phyloP scores from a whole-genome alignment of 64 coral and sea anemone species.

The Montipora foliosa region DNA sequence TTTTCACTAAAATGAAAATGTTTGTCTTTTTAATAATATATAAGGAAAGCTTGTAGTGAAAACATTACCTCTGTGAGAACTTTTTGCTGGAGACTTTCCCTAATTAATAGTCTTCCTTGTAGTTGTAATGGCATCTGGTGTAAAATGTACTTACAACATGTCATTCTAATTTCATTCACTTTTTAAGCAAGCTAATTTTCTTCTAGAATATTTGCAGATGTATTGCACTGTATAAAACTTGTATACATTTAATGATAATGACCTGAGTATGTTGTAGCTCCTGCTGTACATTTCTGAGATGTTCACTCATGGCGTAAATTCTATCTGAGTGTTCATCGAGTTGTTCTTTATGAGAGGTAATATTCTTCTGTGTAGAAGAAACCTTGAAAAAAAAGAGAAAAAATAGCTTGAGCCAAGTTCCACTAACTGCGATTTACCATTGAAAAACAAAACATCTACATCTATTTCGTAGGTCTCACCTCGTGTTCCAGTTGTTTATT shows the following conservation, averaged over 20 bases:
- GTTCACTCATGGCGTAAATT: conserved; percentile 98
- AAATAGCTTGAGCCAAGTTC: background rate
- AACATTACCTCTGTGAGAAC: too few relatives aligned
- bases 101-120: too few relatives aligned
- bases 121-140: too few relatives aligned
- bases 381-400: conserved; percentile 52
- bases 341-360: conserved; percentile 77
- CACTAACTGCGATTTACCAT: too few relatives aligned
- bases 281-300: conserved; percentile 97
- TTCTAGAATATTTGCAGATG: background rate
- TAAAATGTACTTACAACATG: background rate
- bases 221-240: background rate
- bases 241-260: background rate
- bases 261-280: conserved; percentile 95
- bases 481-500: conserved; percentile 94
- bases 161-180: background rate
- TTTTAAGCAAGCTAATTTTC: background rate
- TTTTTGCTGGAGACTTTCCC: too few relatives aligned
- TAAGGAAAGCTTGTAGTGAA: too few relatives aligned
- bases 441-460: too few relatives aligned
- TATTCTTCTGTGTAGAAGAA: conserved; percentile 68
- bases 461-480: conserved; percentile 51
- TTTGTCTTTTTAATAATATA: too few relatives aligned
- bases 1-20: too few relatives aligned
- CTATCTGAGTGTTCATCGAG: conserved; percentile 86